A percentile compares a stretch with the other conserved stretches of the same genome.
Conservation (phyloP, 1,140 invertebrate genomes). For the Sarcophaga bullata region DNA sequence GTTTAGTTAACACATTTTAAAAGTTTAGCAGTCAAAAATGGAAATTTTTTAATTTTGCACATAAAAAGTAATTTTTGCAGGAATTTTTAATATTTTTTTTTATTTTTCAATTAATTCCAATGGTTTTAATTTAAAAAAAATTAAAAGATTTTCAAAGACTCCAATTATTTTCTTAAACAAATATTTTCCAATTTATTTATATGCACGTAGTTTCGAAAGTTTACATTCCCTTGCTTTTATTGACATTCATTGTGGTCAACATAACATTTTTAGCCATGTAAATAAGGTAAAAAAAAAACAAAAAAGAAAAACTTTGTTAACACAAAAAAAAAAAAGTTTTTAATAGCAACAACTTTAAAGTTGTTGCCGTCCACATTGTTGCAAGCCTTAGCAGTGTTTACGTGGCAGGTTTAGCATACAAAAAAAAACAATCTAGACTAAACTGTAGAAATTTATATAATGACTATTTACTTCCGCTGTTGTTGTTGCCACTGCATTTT, state of each 20-base stretch:
- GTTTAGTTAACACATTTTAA: too few species aligned
- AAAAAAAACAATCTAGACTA: neutral
- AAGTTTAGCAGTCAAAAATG: too few species aligned
- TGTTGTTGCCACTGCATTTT: neutral
- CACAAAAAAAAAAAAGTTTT: neutral
- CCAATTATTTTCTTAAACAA: too few species aligned
- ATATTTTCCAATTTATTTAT: too few species aligned
- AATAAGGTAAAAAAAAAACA: neutral
- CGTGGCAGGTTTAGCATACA: neutral
- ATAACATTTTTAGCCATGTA: neutral
- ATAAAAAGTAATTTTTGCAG: too few species aligned
- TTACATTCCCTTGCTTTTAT: neutral
- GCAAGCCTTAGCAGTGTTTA: neutral
- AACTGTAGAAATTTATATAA: conserved; percentile 24
- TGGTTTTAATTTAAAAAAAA: too few species aligned
- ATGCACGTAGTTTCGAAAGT: neutral
- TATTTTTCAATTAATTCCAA: too few species aligned
- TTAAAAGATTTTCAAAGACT: too few species aligned
- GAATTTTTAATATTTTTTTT: too few species aligned
- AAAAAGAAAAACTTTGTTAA: neutral
- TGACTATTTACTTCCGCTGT: conserved; percentile 7
- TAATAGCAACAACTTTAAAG: neutral
- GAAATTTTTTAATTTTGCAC: too few species aligned
- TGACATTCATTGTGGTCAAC: neutral
- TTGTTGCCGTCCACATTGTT: neutral